Evolutionary conservation across 2,113 vertebrate species (phyloP).

Genomic region (Malurus alboscapulatus): DNA sequence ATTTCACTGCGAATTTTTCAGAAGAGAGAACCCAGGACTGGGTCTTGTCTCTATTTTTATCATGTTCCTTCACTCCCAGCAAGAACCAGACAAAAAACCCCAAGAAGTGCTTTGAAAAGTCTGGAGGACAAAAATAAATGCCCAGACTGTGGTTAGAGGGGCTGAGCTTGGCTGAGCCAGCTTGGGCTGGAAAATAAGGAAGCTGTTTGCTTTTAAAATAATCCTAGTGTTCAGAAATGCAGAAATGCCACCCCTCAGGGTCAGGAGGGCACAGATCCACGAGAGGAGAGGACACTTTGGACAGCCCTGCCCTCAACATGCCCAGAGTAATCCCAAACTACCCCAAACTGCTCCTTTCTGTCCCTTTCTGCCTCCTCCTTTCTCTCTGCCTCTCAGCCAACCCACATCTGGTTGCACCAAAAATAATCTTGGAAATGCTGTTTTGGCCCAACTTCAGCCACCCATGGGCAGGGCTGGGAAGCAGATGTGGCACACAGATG

Average conservation of each 20-base stretch:
- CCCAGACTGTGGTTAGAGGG: conserved; percentile 44
- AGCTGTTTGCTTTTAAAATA: conserved; percentile 16
- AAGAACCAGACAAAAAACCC: conserved; percentile 39
- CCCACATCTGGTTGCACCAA: neutral
- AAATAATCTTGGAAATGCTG: neutral
- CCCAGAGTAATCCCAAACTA: neutral
- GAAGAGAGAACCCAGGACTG: neutral
- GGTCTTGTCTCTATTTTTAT: conserved; percentile 47
- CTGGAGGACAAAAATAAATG: conserved; percentile 51
- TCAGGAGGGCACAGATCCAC: fast-evolving
- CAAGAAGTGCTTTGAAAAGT: conserved; percentile 2
- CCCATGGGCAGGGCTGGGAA: neutral
- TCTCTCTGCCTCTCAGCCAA: neutral
- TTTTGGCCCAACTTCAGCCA: neutral
- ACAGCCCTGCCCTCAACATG: neutral
- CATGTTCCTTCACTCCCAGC: neutral
- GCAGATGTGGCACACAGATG: neutral
- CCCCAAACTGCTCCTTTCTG: neutral
- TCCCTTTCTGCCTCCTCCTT: neutral
- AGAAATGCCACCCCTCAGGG: neutral
- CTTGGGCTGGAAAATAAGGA: conserved; percentile 5
- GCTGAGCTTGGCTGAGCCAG: conserved; percentile 11
- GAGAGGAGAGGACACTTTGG: neutral
- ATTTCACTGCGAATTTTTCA: neutral
- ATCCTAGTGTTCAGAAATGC: neutral